phyloP scores from a whole-genome alignment of 2,888 invertebrate genomes.

The Chymomyza fuscimana region DNA sequence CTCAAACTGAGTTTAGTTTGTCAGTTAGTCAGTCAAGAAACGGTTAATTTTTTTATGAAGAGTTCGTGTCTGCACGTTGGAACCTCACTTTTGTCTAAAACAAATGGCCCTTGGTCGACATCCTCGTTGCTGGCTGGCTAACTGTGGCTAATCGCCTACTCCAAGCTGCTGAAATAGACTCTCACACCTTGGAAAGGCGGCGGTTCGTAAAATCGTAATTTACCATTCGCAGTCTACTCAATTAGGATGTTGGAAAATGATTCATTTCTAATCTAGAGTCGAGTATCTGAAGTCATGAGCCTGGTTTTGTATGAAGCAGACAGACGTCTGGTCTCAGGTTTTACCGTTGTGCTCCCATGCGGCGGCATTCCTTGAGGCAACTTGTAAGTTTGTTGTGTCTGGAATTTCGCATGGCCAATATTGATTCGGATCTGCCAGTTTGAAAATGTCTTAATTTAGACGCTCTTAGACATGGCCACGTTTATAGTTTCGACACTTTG shows the following conservation, averaged over 20 bases:
- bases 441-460: constrained; percentile 61
- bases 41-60: constrained; percentile 48
- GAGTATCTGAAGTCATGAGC: constrained; percentile 71
- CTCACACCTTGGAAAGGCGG: neutral
- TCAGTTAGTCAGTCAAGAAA: constrained; percentile 42
- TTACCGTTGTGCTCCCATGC: constrained; percentile 57
- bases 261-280: constrained; percentile 70
- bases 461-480: constrained; percentile 11
- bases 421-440: constrained; percentile 57
- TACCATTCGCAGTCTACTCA: constrained; percentile 49
- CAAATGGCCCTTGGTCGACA: constrained; percentile 62
- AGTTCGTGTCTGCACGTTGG: constrained; percentile 42
- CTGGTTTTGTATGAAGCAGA: constrained; percentile 1
- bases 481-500: constrained; percentile 9
- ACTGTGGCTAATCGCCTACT: neutral
- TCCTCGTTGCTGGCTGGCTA: constrained; percentile 60
- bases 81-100: constrained; percentile 53
- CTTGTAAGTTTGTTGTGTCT: constrained; percentile 54
- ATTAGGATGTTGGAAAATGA: constrained; percentile 71
- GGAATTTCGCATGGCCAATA: constrained; percentile 68
- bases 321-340: constrained; percentile 16
- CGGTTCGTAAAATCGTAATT: neutral
- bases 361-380: constrained; percentile 56
- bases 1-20: constrained; percentile 10
- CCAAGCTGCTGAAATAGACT: neutral